Base-by-base conservation (phyloP, 92 coral and sea anemone species). In the Blastomussa wellsi region DNA sequence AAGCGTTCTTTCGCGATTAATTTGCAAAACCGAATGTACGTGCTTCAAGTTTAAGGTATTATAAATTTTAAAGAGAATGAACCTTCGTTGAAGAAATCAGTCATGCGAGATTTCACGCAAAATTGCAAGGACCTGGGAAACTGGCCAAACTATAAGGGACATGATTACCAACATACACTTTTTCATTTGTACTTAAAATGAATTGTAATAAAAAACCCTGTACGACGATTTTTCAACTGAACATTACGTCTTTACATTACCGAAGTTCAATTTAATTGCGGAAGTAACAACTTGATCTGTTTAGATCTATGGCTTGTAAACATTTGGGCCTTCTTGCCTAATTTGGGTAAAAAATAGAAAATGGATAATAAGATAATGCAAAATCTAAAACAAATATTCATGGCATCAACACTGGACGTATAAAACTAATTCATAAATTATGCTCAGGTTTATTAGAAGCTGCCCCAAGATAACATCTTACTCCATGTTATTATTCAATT, bases 341-440 rank as follows among this genome's bases (percentile, higher is more conserved):
- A 82, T 82, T 37, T 82, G 86, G 69, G 36, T n/a, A 51, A 72
- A 82, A 62, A 77, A 28, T 12, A n/a, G 62, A 29, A 48, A n/a
- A 29, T 31, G 74, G 6, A 55, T 5, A 12, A 7, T 52, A 22
- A 16, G 37, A 44, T 68, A 32, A 79, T 41, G 76, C 33, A 15
- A 82, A 52, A 39, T 28, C 32, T 39, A 79, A 79, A 62, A 39
- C 72, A 60, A 62, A 13, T 68, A 31, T 79, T 24, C 19, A 3
- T 26, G 77, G 29, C 85, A 69, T 44, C 85, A 51, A 36, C 19
- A 31, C 38, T 48, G 77, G 66, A 79, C 84, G 44, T 32, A 10
- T 31, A 28, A 36, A 66, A 80, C 67, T 41, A 68, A 81, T 68
- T 81, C 13, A 70, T 70, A 9, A 37, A 70, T 70, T 68, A 81